phyloP scores from a whole-genome alignment of 2,888 invertebrate genomes.

The Biston stratarius region DNA sequence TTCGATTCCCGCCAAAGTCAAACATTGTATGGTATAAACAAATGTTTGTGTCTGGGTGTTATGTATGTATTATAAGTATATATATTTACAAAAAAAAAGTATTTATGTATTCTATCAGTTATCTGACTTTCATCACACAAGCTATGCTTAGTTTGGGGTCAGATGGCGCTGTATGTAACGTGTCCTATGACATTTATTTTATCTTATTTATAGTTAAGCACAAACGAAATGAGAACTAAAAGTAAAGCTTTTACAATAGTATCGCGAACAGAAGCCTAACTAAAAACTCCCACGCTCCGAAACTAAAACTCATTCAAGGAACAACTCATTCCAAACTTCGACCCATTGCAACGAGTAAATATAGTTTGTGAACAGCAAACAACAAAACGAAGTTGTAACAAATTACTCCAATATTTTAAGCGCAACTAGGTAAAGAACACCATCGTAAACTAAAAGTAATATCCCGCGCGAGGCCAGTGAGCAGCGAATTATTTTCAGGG shows the following conservation, averaged over 20 bases:
- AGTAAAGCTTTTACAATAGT: not conserved
- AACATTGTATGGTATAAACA: too few relatives aligned
- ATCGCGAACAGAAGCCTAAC: not conserved
- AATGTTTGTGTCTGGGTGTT: too few relatives aligned
- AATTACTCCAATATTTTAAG: constrained; percentile 44
- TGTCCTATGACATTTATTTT: too few relatives aligned
- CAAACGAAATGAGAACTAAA: too few relatives aligned
- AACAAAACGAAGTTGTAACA: constrained; percentile 34
- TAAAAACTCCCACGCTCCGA: not conserved
- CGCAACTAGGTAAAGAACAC: constrained; percentile 60
- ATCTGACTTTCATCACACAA: too few relatives aligned
- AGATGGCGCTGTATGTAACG: too few relatives aligned
- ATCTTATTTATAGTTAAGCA: too few relatives aligned
- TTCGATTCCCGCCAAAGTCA: too few relatives aligned
- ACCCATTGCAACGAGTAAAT: constrained; percentile 23
- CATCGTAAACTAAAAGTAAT: constrained; percentile 63
- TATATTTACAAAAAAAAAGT: too few relatives aligned
- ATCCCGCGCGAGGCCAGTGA: constrained; percentile 61
- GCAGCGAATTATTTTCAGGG: constrained; percentile 72
- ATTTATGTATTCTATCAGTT: too few relatives aligned
- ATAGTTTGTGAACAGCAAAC: constrained; percentile 26
- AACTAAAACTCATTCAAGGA: constrained; percentile 21
- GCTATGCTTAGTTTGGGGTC: too few relatives aligned
- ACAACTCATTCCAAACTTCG: constrained; percentile 26
- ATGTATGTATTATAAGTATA: too few relatives aligned